Evolutionary conservation across 2,797 vertebrate species (phyloP), one percentile per base, ranked within the genome.

Genomic region (Rhabdomys pumilio): DNA sequence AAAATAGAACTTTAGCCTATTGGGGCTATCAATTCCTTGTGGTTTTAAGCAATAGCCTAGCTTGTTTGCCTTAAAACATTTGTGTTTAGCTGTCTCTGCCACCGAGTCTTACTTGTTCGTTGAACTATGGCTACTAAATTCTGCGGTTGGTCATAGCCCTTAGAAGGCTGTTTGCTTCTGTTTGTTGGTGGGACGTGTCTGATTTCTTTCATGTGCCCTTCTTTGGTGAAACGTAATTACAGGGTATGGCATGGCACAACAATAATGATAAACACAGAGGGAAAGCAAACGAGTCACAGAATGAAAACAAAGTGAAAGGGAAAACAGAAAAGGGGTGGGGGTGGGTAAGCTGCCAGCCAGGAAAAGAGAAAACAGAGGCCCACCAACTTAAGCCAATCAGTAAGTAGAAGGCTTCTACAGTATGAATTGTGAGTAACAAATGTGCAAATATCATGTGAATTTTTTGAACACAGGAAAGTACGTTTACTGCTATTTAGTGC

Each of bases 171-270:
- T 90, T 93, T 93, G 47, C 24, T 86, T 91, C 53, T 87, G 41
- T 86, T 80, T 63, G 31, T 79, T 57, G 34, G 67, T 29, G 90
- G 63, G 59, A 94, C 53, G 95, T 87, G n/a, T 72, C 34, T 38
- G 47, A 94, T 89, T 83, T 81, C 72, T 94, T 96, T 95, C 76
- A 90, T 79, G 65, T 93, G 65, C 83, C 57, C 26, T 90, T 2
- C 8, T 2, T 90, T 88, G 20, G 61, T 93, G 76, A 94, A 72
- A 31, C 80, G 92, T 44, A 73, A 10, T 63, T 94, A 63, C 0
- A 34, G 22, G 59, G 34, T 82, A 81, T 82, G 63, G 57, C 41
- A 50, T 84, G 88, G 91, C 63, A 55, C 26, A 85, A 73, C 91
- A 91, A 63, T 76, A 82, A 84, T 95, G 57, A 59, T 34, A 55